Evolutionary conservation across 2,888 invertebrate genomes (phyloP).

Genomic region (Gandaritis pyraliata): DNA sequence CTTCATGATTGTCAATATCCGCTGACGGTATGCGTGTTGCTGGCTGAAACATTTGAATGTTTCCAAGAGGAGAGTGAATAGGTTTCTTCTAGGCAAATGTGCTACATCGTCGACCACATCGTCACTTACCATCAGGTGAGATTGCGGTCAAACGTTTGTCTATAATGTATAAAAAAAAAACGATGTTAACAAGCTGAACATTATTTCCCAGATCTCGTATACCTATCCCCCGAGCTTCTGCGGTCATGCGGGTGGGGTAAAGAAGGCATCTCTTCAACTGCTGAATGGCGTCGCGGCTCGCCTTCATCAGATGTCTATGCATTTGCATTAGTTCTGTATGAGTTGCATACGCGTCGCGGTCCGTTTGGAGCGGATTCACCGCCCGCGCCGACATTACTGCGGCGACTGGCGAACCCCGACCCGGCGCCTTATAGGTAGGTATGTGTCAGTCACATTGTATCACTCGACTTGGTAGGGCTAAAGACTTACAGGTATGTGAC

Average conservation of each 20-base stretch:
- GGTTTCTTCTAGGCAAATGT: too few relatives aligned
- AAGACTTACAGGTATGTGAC: too few relatives aligned
- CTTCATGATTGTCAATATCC: too few relatives aligned
- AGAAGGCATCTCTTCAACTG: slow-evolving; percentile 54
- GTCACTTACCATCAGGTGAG: too few relatives aligned
- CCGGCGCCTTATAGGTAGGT: slow-evolving; percentile 85
- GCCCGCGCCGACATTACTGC: slow-evolving; percentile 86
- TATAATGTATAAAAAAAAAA: too few relatives aligned
- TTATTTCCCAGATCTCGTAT: slow-evolving; percentile 86
- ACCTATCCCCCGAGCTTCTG: slow-evolving; percentile 92
- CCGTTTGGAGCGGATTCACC: slow-evolving; percentile 91
- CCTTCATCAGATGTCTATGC: slow-evolving; percentile 94
- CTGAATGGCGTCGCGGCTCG: slow-evolving; percentile 79
- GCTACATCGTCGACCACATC: too few relatives aligned
- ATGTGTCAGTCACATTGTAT: slow-evolving; percentile 55
- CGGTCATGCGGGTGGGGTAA: slow-evolving; percentile 77
- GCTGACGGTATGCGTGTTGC: too few relatives aligned
- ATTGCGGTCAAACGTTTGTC: too few relatives aligned
- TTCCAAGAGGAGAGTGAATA: too few relatives aligned
- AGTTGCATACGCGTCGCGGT: slow-evolving; percentile 93
- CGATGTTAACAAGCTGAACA: background rate
- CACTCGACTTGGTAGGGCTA: background rate
- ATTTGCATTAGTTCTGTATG: slow-evolving; percentile 94
- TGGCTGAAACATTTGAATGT: too few relatives aligned
- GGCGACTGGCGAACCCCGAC: slow-evolving; percentile 82